Conservation (phyloP, 2,888 invertebrate species). For the Baronia brevicornis region DNA sequence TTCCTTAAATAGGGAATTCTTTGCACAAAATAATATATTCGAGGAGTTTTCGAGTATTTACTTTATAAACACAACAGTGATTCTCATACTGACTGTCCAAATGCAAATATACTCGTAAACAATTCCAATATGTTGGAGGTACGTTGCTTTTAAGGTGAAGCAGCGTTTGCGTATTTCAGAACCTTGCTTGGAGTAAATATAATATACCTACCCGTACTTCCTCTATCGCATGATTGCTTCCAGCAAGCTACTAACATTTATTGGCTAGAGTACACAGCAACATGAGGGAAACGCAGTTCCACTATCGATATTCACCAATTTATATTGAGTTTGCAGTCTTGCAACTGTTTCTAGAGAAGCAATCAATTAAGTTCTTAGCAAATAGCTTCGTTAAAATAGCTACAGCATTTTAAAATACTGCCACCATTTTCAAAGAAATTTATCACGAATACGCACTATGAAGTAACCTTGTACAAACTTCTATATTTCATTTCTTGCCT, state of each 20-base stretch:
- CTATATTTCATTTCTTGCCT: too few relatives aligned
- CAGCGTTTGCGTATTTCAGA: slow-evolving; percentile 17
- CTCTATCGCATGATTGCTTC: slow-evolving; percentile 26
- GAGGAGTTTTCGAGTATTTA: too few relatives aligned
- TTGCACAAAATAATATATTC: too few relatives aligned
- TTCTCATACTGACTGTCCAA: too few relatives aligned
- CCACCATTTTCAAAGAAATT: too few relatives aligned
- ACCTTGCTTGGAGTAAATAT: slow-evolving; percentile 38
- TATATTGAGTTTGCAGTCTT: slow-evolving; percentile 6
- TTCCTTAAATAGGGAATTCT: too few relatives aligned
- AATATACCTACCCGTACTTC: slow-evolving; percentile 35
- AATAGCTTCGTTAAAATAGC: too few relatives aligned
- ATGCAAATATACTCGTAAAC: too few relatives aligned
- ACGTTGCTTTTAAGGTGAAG: not conserved
- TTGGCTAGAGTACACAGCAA: slow-evolving; percentile 12
- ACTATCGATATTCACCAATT: slow-evolving; percentile 5
- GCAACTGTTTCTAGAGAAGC: not conserved
- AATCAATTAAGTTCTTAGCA: not conserved
- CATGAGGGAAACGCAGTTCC: slow-evolving; percentile 1
- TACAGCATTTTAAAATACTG: too few relatives aligned
- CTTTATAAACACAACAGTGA: too few relatives aligned
- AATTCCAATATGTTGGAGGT: not conserved
- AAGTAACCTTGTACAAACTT: too few relatives aligned
- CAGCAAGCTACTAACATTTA: slow-evolving; percentile 25
- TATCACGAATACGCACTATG: too few relatives aligned